phyloP scores from a whole-genome alignment of 2,888 invertebrate genomes.

The Cantharis lateralis region DNA sequence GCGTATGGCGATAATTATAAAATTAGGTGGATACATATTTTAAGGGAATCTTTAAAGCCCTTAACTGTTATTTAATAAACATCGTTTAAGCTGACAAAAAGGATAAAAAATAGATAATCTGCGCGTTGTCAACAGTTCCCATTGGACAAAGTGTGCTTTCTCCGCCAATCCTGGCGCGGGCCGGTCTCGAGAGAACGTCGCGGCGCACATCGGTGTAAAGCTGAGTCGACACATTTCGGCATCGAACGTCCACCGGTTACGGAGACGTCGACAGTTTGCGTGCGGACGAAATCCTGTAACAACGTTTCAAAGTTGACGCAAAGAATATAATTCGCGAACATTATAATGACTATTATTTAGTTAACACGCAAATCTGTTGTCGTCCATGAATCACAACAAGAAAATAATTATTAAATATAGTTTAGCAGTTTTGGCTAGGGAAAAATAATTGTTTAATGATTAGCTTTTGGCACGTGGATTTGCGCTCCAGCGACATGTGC shows the following conservation, averaged over 20 bases:
- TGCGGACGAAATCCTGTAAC: constrained; percentile 26
- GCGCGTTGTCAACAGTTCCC: constrained; percentile 44
- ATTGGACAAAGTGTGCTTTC: constrained; percentile 46
- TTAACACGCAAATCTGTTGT: constrained; percentile 7
- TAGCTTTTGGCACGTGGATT: constrained; percentile 35
- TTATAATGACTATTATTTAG: constrained; percentile 16
- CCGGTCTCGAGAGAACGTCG: constrained; percentile 36
- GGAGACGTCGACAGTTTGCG: constrained; percentile 38
- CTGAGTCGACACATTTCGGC: constrained; percentile 26
- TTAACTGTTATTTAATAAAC: constrained; percentile 31
- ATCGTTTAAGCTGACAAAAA: constrained; percentile 26
- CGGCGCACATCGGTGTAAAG: constrained; percentile 32
- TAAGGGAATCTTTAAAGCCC: constrained; percentile 12
- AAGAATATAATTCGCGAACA: constrained; percentile 14
- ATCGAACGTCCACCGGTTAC: constrained; percentile 19
- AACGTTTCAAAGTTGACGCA: constrained; percentile 13
- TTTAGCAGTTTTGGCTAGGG: constrained; percentile 6
- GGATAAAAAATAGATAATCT: constrained; percentile 42
- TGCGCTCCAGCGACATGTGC: constrained; percentile 34
- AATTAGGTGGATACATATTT: neutral
- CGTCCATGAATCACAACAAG: constrained; percentile 19
- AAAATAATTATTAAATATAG: constrained; percentile 15
- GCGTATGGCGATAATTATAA: neutral
- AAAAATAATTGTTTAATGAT: constrained; percentile 11
- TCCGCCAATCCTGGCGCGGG: constrained; percentile 45